A percentile compares a stretch with the other conserved stretches of the same genome.
phyloP scores from a whole-genome alignment of 2,888 invertebrate species.

The Pristionchus maxplancki region DNA sequence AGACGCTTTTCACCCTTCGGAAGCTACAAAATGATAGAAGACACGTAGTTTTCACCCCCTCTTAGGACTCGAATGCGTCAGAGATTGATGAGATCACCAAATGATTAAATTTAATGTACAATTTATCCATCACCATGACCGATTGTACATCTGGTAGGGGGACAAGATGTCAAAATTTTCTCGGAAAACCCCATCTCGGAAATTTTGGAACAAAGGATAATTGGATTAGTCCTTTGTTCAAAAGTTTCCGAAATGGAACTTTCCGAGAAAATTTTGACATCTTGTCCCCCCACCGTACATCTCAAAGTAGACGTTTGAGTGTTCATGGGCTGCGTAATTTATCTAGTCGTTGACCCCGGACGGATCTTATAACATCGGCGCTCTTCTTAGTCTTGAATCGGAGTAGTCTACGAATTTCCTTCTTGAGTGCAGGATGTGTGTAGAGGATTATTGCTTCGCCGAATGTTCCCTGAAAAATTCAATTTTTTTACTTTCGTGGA shows the following conservation, averaged over 20 bases:
- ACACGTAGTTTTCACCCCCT: neutral
- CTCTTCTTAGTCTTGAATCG: neutral
- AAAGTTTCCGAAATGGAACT: too few species aligned
- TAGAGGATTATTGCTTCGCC: neutral
- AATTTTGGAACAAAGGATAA: too few species aligned
- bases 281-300: too few species aligned
- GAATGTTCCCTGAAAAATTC: neutral
- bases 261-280: too few species aligned
- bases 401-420: neutral
- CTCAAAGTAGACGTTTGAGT: slow-evolving; percentile 3
- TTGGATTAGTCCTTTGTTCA: too few species aligned
- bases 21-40: neutral
- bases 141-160: too few species aligned
- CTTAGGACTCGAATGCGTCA: neutral
- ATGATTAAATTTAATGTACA: neutral
- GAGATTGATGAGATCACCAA: neutral
- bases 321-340: neutral
- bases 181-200: too few species aligned
- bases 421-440: neutral
- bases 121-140: too few species aligned
- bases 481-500: too few species aligned
- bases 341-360: slow-evolving; percentile 7
- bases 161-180: too few species aligned
- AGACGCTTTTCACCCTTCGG: neutral
- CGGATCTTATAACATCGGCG: neutral